Base-by-base conservation (phyloP, 2,113 vertebrate species). In the Plestiodon gilberti region DNA sequence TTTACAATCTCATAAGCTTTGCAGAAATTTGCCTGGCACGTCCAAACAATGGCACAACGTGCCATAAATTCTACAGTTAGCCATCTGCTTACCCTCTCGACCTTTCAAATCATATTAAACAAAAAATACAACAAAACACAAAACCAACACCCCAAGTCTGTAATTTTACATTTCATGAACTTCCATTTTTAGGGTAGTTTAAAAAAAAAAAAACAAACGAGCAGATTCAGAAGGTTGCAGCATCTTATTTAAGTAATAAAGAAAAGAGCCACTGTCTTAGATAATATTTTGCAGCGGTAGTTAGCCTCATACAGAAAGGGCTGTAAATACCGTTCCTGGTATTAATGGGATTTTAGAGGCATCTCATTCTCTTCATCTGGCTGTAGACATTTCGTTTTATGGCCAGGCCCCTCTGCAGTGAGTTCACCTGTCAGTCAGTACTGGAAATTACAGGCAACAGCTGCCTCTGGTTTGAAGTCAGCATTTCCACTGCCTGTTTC, bases 11-110 rank as follows among this genome's bases (percentile, higher is more conserved):
- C 95, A 94, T 95, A 93, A 94, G 90, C 90, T 96, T 48, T 92
- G 82, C 86, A 89, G 84, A 77, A 89, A 92, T 95, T 94, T 90
- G 94, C 90, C 90, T 94, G 93, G 93, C 95, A 94, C 92, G 92
- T 95, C 92, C 92, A 94, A 96, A 96, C 95, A 95, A 95, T 90
- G 89, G 93, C 91, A 93, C 94, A 93, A 96, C 95, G 92, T 0
- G 0, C 89, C 93, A 93, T 96, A 94, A 94, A 96, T 95, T 96
- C 93, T 91, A 80, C 75, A 93, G 88, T 90, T 94, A 94, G 93
- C 95, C 95, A 96, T 96, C 95, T 97, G 95, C 93, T 96, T 95
- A 93, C 92, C 94, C 94, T 95, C 71, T 91, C 95, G 95, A 96
- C 95, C 94, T 96, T 96, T 96, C 80, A 93, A 92, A 95, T 96